A percentile compares a stretch with the other conserved stretches of the same genome.
Evolutionary conservation across 2,888 invertebrate species (phyloP).

Genomic region (Corythucha ciliata): DNA sequence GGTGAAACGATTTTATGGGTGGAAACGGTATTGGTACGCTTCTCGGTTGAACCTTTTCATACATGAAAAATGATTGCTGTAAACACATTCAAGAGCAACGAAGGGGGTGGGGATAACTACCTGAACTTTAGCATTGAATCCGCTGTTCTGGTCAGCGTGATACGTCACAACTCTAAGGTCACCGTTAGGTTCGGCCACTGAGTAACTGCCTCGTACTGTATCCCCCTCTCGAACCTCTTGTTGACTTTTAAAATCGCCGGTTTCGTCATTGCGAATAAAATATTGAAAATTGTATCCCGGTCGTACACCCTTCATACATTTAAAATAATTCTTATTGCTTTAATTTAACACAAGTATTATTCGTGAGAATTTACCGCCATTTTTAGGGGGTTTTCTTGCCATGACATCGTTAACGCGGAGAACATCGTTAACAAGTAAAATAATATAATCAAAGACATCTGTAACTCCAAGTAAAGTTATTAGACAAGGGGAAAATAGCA

Average conservation of each 20-base stretch:
- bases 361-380: not conserved
- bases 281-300: constrained; percentile 30
- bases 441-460: not conserved
- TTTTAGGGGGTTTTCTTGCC: not conserved
- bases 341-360: not conserved
- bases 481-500: not conserved
- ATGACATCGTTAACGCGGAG: not conserved
- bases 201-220: constrained; percentile 34
- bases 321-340: not conserved
- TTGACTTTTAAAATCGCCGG: constrained; percentile 35
- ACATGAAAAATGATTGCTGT: too few relatives aligned
- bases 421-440: not conserved
- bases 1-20: too few relatives aligned
- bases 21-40: constrained; percentile 3
- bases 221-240: constrained; percentile 36
- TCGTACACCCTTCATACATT: constrained; percentile 19
- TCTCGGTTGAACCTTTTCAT: constrained; percentile 15
- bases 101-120: constrained; percentile 18
- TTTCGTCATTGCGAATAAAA: constrained; percentile 33
- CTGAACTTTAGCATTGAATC: constrained; percentile 36
- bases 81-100: too few relatives aligned
- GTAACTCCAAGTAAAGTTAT: not conserved
- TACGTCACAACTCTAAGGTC: constrained; percentile 36
- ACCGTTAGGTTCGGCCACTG: constrained; percentile 36
- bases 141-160: constrained; percentile 34